Percentiles rank a stretch among this genome's conserved stretches.
phyloP scores from a whole-genome alignment of 2,888 invertebrate species.

The Netelia inedita region DNA sequence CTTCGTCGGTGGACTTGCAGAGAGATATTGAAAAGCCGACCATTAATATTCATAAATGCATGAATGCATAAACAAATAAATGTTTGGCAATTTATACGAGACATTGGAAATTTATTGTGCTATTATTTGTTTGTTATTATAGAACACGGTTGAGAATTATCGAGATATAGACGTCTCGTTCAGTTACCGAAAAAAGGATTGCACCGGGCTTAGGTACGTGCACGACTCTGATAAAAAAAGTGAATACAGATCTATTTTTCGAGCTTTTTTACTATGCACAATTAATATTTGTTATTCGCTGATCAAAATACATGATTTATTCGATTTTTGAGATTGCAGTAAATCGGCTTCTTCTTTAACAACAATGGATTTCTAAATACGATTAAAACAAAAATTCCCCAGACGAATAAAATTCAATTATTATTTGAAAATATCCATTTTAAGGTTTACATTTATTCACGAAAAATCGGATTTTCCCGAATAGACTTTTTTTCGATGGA shows the following conservation, averaged over 20 bases:
- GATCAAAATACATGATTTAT: no score
- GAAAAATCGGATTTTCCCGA: no score
- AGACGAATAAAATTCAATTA: no score
- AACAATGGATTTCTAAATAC: no score
- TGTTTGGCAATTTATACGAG: not conserved
- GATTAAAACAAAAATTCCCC: no score
- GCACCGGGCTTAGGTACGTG: slow-evolving; percentile 78
- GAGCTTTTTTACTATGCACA: no score
- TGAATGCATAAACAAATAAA: not conserved
- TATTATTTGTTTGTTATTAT: slow-evolving; percentile 55
- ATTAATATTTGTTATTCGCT: no score
- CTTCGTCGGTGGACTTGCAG: not conserved
- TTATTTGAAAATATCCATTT: no score
- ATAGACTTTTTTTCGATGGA: no score
- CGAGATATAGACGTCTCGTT: slow-evolving; percentile 80
- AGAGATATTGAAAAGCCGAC: not conserved
- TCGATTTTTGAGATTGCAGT: no score
- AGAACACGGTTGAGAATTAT: slow-evolving; percentile 78
- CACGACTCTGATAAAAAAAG: not conserved
- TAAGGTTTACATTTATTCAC: no score
- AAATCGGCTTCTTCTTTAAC: no score
- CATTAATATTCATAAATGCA: not conserved
- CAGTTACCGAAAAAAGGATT: slow-evolving; percentile 76
- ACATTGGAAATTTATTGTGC: not conserved
- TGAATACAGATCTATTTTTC: not conserved